Percentiles rank a stretch among this genome's conserved stretches.
Conservation (phyloP, 2,113 vertebrate genomes). For the Urocynchramus pylzowi region DNA sequence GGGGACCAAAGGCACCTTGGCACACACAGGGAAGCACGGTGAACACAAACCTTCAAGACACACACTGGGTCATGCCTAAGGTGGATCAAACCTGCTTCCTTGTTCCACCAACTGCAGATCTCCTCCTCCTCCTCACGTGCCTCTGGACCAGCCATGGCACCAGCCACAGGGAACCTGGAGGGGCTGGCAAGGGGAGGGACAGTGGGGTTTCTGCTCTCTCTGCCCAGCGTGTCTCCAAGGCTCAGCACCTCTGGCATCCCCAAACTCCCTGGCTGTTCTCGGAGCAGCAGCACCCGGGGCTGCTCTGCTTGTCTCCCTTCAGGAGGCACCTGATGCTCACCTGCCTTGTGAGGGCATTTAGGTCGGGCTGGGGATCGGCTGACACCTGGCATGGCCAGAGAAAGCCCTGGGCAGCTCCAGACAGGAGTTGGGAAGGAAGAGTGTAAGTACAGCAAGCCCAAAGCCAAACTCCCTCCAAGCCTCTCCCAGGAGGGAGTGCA, state of each 20-base stretch:
- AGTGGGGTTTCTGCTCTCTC: accelerated
- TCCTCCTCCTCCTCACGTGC: background rate
- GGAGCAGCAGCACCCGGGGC: background rate
- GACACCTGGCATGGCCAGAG: accelerated
- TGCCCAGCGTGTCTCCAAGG: accelerated
- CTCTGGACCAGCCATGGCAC: accelerated
- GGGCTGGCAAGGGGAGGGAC: background rate
- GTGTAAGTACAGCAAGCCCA: accelerated
- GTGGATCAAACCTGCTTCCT: background rate
- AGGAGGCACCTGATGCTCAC: background rate
- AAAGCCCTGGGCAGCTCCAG: background rate
- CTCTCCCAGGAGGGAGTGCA: accelerated
- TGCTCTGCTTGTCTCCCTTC: background rate
- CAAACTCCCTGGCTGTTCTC: background rate
- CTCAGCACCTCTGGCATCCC: background rate
- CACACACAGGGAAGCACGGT: background rate
- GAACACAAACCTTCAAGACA: background rate
- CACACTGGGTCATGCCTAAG: accelerated
- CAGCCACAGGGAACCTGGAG: background rate
- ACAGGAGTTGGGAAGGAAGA: accelerated
- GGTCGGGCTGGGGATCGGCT: background rate
- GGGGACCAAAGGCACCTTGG: background rate
- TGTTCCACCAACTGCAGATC: background rate
- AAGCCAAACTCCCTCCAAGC: no score
- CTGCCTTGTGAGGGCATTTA: background rate